Conservation (phyloP, 2,797 vertebrate species). For the Parauchenoglanis punctatus region DNA sequence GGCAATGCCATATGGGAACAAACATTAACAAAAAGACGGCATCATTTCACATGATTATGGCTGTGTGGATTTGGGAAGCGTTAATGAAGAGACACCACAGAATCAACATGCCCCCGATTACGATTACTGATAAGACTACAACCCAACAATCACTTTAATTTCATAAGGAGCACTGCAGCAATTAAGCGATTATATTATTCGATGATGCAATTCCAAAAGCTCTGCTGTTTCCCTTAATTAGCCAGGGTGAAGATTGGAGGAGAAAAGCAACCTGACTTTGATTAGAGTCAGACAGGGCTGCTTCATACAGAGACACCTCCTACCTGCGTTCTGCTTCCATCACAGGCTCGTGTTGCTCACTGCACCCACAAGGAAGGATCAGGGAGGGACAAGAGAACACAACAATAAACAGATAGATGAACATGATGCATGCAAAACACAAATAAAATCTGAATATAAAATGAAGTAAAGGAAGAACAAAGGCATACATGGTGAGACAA, state of each 20-base stretch:
- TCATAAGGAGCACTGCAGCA: conserved; percentile 45
- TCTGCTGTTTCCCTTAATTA: conserved; percentile 54
- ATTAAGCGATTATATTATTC: conserved; percentile 58
- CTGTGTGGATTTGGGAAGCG: conserved; percentile 1
- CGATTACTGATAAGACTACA: conserved; percentile 51
- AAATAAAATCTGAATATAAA: conserved; percentile 44
- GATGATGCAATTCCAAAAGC: conserved; percentile 57
- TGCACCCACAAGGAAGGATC: conserved; percentile 52
- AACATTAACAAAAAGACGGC: neutral
- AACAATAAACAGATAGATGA: conserved; percentile 60
- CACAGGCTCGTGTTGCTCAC: conserved; percentile 58
- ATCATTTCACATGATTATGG: conserved; percentile 16
- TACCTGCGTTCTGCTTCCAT: conserved; percentile 61
- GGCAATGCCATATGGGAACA: neutral
- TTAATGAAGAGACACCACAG: conserved; percentile 28
- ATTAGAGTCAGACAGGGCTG: conserved; percentile 60
- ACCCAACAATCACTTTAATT: conserved; percentile 52
- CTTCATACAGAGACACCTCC: conserved; percentile 53
- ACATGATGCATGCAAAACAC: conserved; percentile 55
- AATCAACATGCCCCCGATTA: conserved; percentile 54
- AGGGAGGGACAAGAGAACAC: conserved; percentile 55
- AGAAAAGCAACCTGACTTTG: conserved; percentile 53
- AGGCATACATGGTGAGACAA: conserved; percentile 36
- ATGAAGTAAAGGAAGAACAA: conserved; percentile 41
- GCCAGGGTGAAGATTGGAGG: conserved; percentile 38